These are phyloP conservation scores for Pedionomus torquatus DNA, from an alignment of 2,113 vertebrate species.

Conservation along the genomic window DNA sequence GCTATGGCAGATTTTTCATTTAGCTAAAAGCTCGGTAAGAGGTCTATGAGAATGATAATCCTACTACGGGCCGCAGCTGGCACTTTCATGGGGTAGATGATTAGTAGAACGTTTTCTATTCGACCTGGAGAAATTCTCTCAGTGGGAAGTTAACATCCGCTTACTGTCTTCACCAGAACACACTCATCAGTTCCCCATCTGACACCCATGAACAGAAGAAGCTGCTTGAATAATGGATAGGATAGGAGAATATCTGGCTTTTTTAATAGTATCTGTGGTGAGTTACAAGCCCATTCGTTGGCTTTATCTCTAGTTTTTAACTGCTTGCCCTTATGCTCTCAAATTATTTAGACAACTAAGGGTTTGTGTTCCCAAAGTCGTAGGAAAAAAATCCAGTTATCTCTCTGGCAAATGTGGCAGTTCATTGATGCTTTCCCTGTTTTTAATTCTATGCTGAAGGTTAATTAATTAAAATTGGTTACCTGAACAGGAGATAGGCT, in stretches of 20 bases:
- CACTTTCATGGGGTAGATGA: constrained; percentile 95
- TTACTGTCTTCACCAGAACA: constrained; percentile 95
- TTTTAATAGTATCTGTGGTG: constrained; percentile 83
- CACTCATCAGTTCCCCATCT: constrained; percentile 90
- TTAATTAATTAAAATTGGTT: constrained; percentile 70
- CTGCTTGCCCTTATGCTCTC: constrained; percentile 81
- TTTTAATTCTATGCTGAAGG: constrained; percentile 37
- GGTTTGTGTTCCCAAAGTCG: constrained; percentile 64
- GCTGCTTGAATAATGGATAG: constrained; percentile 88
- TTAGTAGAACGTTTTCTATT: constrained; percentile 99
- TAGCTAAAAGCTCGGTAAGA: constrained; percentile 99
- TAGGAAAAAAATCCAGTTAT: constrained; percentile 59
- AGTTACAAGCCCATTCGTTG: constrained; percentile 82
- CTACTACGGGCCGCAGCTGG: constrained; percentile 96
- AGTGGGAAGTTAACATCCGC: constrained; percentile 99
- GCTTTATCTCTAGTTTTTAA: constrained; percentile 87
- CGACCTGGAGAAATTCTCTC: constrained; percentile 99
- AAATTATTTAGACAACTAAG: constrained; percentile 77
- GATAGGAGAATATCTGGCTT: constrained; percentile 80
- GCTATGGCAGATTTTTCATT: constrained; percentile 99
- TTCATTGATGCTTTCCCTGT: background rate
- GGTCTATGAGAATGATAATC: constrained; percentile 99
- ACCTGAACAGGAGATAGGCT: constrained; percentile 48
- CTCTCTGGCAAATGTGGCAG: background rate
- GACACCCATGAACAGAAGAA: constrained; percentile 86